Evolutionary conservation across 2,888 invertebrate species (phyloP).

Genomic region (Heliconius erato): DNA sequence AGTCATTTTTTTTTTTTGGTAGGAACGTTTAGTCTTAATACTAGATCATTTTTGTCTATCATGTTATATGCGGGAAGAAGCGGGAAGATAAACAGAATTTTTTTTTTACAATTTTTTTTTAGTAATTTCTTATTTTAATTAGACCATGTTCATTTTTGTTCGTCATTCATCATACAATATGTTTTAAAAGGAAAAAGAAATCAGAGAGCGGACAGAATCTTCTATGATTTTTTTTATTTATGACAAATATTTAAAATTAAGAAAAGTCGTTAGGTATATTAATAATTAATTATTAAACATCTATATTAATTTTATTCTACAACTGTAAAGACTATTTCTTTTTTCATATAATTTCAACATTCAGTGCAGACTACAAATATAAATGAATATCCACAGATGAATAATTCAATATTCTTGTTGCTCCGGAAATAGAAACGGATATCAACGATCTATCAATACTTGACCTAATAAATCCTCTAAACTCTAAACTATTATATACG

Average conservation of each 20-base stretch:
- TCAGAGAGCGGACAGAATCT: background rate
- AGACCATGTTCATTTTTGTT: too few relatives aligned
- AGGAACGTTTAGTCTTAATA: too few relatives aligned
- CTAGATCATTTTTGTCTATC: background rate
- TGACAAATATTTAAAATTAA: background rate
- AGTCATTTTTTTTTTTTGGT: background rate
- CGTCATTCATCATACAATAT: too few relatives aligned
- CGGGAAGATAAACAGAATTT: background rate
- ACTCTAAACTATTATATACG: background rate
- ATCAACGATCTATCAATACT: constrained; percentile 7
- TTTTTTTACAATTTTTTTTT: too few relatives aligned
- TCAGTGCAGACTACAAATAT: background rate
- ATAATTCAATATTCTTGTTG: background rate
- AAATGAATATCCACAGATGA: background rate
- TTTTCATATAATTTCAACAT: background rate
- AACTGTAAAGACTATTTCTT: background rate
- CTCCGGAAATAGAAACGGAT: background rate
- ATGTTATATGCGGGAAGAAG: background rate
- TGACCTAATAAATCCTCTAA: constrained; percentile 1
- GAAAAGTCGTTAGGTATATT: background rate
- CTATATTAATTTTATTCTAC: background rate
- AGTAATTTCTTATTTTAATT: too few relatives aligned
- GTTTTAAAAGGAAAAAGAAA: background rate
- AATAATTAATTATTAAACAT: background rate
- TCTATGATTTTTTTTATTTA: background rate